These are phyloP conservation scores for Dicyrtomina minuta DNA, from an alignment of 2,888 invertebrate species.

Conservation along the genomic window DNA sequence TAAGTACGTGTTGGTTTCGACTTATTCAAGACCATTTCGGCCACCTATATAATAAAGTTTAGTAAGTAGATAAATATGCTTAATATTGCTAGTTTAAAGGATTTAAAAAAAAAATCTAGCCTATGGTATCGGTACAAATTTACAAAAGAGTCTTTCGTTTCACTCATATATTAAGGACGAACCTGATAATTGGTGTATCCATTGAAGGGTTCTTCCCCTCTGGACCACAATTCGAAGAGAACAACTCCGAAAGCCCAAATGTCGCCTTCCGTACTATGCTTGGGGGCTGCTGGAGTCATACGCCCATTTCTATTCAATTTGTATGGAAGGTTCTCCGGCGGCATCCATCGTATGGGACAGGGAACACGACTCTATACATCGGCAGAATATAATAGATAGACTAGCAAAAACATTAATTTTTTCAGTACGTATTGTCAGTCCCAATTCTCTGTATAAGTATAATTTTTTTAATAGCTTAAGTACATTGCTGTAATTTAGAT, in stretches of 20 bases:
- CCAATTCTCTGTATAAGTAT: too few species aligned
- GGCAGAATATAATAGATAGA: too few species aligned
- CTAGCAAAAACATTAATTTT: too few species aligned
- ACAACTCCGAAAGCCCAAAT: constrained; percentile 20
- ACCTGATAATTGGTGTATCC: constrained; percentile 2
- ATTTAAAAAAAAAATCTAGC: too few species aligned
- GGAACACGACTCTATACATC: background rate
- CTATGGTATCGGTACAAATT: too few species aligned
- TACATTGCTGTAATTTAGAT: too few species aligned
- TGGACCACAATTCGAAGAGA: constrained; percentile 24
- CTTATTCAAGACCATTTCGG: background rate
- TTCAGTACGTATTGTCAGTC: too few species aligned
- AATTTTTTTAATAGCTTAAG: too few species aligned
- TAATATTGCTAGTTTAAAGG: too few species aligned
- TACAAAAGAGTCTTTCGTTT: too few species aligned
- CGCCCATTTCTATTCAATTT: background rate
- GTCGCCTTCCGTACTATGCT: constrained; percentile 2
- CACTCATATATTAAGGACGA: too few species aligned
- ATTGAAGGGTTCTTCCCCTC: constrained; percentile 12
- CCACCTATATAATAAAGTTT: background rate
- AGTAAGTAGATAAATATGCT: too few species aligned
- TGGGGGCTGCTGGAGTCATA: background rate
- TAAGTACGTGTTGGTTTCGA: background rate
- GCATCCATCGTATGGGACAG: constrained; percentile 19
- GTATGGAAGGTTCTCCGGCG: constrained; percentile 15